A percentile compares a stretch with the other conserved stretches of the same genome.
Conservation (phyloP, 2,888 invertebrate genomes). For the Acanthosepion pharaonis region DNA sequence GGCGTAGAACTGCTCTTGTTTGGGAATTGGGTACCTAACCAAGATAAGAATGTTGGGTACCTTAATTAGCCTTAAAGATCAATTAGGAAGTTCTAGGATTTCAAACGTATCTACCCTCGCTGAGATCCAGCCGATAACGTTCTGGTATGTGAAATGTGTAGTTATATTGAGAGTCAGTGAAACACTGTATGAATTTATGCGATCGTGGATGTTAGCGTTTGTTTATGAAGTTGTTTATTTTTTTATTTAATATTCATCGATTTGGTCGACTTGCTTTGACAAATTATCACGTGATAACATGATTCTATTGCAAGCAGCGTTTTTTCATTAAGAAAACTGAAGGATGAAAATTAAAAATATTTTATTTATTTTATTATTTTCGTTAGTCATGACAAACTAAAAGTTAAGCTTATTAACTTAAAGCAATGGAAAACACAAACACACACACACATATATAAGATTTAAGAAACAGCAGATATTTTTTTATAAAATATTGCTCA, state of each 20-base stretch:
- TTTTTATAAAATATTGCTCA: too few species aligned
- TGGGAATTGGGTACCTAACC: neutral
- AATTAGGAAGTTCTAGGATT: conserved; percentile 11
- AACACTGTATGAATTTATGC: neutral
- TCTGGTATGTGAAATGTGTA: neutral
- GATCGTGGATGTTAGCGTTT: neutral
- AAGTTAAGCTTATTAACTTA: too few species aligned
- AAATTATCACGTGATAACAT: neutral
- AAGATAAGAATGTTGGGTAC: neutral
- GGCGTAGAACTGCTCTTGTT: neutral
- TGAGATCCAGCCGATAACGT: neutral
- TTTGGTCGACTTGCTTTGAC: neutral
- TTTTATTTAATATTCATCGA: neutral
- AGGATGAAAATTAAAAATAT: too few species aligned
- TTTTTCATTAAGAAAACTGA: neutral
- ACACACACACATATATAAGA: too few species aligned
- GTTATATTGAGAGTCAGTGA: neutral
- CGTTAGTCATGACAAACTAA: too few species aligned
- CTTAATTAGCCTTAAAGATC: conserved; percentile 11
- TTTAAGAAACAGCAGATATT: too few species aligned
- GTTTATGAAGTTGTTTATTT: neutral
- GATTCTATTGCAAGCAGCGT: neutral
- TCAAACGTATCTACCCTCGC: neutral
- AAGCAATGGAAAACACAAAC: too few species aligned
- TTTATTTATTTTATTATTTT: too few species aligned